Evolutionary conservation across 2,113 vertebrate species (phyloP), one percentile per base, ranked within the genome.

Genomic region (Hystrix cristata): DNA sequence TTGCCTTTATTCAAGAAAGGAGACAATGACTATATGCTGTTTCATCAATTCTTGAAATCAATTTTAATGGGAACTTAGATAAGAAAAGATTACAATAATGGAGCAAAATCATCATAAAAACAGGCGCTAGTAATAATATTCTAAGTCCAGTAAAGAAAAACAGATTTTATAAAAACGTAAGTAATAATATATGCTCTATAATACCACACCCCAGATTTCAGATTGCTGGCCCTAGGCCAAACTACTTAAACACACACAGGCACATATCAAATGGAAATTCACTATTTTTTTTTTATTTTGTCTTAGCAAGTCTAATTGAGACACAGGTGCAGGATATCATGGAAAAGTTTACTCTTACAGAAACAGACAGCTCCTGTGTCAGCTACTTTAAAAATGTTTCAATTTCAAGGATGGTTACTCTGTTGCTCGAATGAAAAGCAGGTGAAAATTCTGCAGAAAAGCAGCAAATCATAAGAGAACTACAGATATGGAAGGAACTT

Each of bases 361-460:
- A 76, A 95, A n/a, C 27, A 97, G 31, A 81, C 15, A 83, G 57
- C 34, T 64, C 91, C 4, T 91, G 15, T 90, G 31, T 67, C 34
- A 67, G 16, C 48, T 91, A 34, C 51, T 92, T 91, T 88, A 86
- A 72, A 97, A 90, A 86, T 74, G 94, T 93, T 97, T 46, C 86
- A 27, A 95, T 89, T 92, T 91, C 95, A 96, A 97, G 67, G 97
- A 91, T 19, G 51, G 8, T 89, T 85, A 34, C 5, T 89, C 38
- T 92, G 27, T 88, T 94, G 25, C 19, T 84, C 76, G n/a, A 95
- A 91, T 84, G 60, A 93, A 97, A 96, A 93, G 60, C 13, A 86
- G 34, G 10, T 72, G 29, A 95, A 89, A 95, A n/a, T 7, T 91
- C 46, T 71, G 69, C 7, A 91, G 62, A 89, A 91, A 94, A 94